Conservation (phyloP, 1,140 invertebrate genomes). For the Drosophila suzukii region DNA sequence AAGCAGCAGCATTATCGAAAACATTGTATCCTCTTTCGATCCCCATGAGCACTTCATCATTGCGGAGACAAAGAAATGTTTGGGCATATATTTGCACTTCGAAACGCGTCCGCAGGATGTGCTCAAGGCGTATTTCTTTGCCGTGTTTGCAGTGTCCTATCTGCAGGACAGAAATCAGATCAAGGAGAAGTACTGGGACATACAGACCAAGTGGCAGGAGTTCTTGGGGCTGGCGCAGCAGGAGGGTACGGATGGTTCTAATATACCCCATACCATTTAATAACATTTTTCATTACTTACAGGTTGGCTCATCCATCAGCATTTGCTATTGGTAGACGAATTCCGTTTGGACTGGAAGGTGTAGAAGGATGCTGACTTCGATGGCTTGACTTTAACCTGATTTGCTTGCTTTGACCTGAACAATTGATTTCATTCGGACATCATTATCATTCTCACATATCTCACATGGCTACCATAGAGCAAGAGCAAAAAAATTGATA, state of each 20-base stretch:
- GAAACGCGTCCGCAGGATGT: conserved; percentile 79
- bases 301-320: conserved; percentile 86
- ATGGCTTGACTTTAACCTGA: conserved; percentile 31
- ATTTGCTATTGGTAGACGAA: conserved; percentile 85
- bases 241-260: conserved; percentile 50
- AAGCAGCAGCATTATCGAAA: conserved; percentile 69
- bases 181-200: conserved; percentile 85
- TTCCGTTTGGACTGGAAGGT: conserved; percentile 85
- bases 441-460: conserved; percentile 66
- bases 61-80: conserved; percentile 75
- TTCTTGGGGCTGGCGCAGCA: conserved; percentile 79
- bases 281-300: not conserved
- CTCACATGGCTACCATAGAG: conserved; percentile 55
- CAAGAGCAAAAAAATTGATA: conserved; percentile 50
- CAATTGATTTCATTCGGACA: conserved; percentile 39
- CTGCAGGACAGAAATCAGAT: conserved; percentile 82
- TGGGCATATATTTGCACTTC: conserved; percentile 83
- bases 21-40: conserved; percentile 85
- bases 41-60: conserved; percentile 84
- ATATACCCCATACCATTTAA: conserved; percentile 1
- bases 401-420: conserved; percentile 49
- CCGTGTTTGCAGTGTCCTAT: conserved; percentile 84
- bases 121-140: conserved; percentile 83
- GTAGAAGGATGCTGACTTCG: conserved; percentile 25
- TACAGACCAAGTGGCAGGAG: conserved; percentile 84